phyloP scores from a whole-genome alignment of 2,797 vertebrate species.

The Cephalopachus bancanus region DNA sequence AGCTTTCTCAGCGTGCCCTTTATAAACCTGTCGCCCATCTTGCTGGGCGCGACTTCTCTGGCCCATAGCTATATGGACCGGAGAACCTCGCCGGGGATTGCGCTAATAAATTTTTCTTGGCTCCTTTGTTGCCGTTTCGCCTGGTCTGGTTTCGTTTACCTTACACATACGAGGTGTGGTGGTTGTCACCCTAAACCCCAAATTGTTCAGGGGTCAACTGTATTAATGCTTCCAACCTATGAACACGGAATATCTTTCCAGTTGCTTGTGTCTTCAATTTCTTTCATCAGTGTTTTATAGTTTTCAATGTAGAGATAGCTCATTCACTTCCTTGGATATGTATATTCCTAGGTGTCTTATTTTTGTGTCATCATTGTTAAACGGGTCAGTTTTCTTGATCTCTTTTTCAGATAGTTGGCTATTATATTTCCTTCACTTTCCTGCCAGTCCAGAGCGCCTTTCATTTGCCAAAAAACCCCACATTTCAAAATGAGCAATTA shows the following conservation, averaged over 20 bases:
- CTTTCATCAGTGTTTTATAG: background rate
- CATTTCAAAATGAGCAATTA: background rate
- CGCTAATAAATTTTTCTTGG: too few species aligned
- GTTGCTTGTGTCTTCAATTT: background rate
- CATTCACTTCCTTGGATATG: background rate
- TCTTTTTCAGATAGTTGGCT: background rate
- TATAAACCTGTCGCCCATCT: too few species aligned
- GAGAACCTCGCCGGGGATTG: too few species aligned
- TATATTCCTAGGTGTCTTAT: background rate
- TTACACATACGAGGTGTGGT: background rate
- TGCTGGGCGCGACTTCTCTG: too few species aligned
- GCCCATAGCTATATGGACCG: too few species aligned
- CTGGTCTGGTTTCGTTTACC: too few species aligned
- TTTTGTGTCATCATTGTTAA: background rate
- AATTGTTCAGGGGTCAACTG: background rate
- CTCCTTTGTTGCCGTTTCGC: too few species aligned
- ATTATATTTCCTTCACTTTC: background rate
- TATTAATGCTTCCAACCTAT: background rate
- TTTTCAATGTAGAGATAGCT: background rate
- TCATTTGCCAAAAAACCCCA: background rate
- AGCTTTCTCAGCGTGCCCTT: too few species aligned
- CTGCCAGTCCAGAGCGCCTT: background rate
- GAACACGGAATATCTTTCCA: too few species aligned
- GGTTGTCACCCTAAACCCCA: background rate
- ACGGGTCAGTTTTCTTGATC: background rate